A percentile compares a stretch with the other conserved stretches of the same genome.
Evolutionary conservation across 2,113 vertebrate genomes (phyloP).

Genomic region (Gopherus evgoodei): DNA sequence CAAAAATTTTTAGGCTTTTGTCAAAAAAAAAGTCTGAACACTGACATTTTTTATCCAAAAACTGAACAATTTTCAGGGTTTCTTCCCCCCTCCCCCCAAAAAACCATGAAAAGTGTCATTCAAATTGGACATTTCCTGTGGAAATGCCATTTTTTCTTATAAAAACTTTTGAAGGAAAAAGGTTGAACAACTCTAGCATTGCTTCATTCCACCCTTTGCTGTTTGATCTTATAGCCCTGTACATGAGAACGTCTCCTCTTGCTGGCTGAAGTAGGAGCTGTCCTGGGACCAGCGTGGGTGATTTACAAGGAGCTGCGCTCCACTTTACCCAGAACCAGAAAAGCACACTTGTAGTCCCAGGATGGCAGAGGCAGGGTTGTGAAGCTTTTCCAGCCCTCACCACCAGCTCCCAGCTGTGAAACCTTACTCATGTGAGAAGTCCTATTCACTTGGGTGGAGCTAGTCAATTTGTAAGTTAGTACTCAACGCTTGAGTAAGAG

Average conservation of each 20-base stretch:
- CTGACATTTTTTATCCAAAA: background rate
- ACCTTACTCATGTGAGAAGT: background rate
- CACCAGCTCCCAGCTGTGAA: too few species aligned
- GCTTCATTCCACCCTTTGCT: background rate
- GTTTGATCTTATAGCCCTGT: background rate
- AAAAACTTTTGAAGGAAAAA: background rate
- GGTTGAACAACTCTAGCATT: background rate
- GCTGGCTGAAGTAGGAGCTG: background rate
- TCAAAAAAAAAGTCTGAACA: background rate
- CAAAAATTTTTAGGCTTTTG: background rate
- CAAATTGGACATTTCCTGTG: background rate
- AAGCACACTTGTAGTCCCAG: background rate
- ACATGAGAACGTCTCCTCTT: background rate
- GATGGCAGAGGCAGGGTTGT: background rate
- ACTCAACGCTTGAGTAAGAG: accelerated
- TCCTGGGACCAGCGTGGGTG: background rate
- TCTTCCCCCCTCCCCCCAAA: background rate
- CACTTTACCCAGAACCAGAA: background rate
- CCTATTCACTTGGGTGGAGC: background rate
- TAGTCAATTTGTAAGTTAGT: background rate
- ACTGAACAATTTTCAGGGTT: background rate
- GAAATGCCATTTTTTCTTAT: background rate
- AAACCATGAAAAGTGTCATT: background rate
- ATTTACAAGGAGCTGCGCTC: background rate
- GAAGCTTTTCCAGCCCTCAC: background rate